These are phyloP conservation scores for Hecatera dysodea DNA, from an alignment of 2,888 invertebrate species.

Conservation along the genomic window DNA sequence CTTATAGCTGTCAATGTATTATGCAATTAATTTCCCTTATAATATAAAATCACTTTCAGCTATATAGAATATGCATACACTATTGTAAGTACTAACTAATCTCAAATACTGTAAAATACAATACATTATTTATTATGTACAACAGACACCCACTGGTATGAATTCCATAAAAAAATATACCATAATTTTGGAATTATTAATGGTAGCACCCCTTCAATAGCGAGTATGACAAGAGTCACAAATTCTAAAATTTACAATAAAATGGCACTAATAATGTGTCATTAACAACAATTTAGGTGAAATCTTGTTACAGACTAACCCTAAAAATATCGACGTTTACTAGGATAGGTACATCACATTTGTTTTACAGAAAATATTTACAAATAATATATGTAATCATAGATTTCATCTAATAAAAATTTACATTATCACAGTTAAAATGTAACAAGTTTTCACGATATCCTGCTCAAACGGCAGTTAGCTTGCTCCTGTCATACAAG, in stretches of 20 bases:
- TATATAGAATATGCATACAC: conserved; percentile 90
- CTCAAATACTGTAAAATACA: conserved; percentile 90
- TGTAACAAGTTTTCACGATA: conserved; percentile 90
- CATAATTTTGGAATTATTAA: conserved; percentile 90
- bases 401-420: conserved; percentile 90
- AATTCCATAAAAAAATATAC: conserved; percentile 90
- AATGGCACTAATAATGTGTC: conserved; percentile 90
- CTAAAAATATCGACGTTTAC: conserved; percentile 85
- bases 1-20: conserved; percentile 89
- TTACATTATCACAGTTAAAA: conserved; percentile 90
- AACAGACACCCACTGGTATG: conserved; percentile 90
- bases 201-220: conserved; percentile 91
- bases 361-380: conserved; percentile 86
- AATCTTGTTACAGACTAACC: conserved; percentile 91
- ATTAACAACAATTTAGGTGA: conserved; percentile 89
- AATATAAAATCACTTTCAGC: conserved; percentile 90
- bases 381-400: conserved; percentile 82
- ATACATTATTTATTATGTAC: conserved; percentile 88
- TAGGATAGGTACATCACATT: conserved; percentile 87
- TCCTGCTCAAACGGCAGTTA: conserved; percentile 85
- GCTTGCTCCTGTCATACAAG: conserved; percentile 91
- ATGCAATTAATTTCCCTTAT: conserved; percentile 89
- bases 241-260: conserved; percentile 90
- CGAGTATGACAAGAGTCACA: conserved; percentile 92
- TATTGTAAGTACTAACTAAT: conserved; percentile 90